These are phyloP conservation scores for Cherax quadricarinatus DNA, from an alignment of 1,140 invertebrate genomes.

Conservation along the genomic window DNA sequence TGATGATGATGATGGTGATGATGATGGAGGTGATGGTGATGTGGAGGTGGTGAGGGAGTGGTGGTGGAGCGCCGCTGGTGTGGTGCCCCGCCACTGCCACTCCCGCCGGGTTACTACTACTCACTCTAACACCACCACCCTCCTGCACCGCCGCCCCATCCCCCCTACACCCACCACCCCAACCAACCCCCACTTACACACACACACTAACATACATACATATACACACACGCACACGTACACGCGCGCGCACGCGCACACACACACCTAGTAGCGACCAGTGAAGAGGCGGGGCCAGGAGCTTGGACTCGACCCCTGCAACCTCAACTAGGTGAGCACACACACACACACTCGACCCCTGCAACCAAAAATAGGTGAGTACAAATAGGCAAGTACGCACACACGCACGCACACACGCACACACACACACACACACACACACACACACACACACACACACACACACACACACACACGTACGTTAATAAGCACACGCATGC, in stretches of 20 bases:
- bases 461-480: background rate
- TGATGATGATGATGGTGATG: background rate
- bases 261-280: background rate
- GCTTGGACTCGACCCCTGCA: too few species aligned
- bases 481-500: too few species aligned
- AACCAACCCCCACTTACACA: slow-evolving; percentile 1
- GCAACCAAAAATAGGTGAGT: too few species aligned
- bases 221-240: slow-evolving; percentile 28
- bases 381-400: too few species aligned
- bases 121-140: slow-evolving; percentile 38
- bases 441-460: background rate
- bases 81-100: slow-evolving; percentile 55
- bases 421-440: too few species aligned
- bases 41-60: slow-evolving; percentile 24
- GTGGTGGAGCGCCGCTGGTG: slow-evolving; percentile 36
- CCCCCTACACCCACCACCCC: slow-evolving; percentile 19
- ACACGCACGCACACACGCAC: background rate
- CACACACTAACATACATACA: slow-evolving; percentile 21
- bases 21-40: slow-evolving; percentile 26
- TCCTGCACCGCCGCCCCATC: slow-evolving; percentile 20
- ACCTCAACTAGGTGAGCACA: too few species aligned
- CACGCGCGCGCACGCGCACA: background rate
- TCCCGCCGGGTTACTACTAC: slow-evolving; percentile 61
- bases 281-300: too few species aligned
- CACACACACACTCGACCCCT: too few species aligned